phyloP scores from a whole-genome alignment of 2,113 vertebrate species.

The Alligator sinensis region DNA sequence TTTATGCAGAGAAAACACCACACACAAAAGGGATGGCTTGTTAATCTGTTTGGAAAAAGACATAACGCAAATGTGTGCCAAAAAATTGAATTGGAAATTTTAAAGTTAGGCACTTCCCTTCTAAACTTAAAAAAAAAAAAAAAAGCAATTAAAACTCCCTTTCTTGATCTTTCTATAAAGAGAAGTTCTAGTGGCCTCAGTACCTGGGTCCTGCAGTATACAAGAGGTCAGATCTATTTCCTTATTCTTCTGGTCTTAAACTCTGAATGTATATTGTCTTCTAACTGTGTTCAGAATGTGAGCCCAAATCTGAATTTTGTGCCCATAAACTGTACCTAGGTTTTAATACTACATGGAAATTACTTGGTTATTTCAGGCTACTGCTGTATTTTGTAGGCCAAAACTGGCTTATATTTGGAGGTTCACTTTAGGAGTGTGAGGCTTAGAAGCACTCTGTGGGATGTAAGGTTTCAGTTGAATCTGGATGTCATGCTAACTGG shows the following conservation, averaged over 20 bases:
- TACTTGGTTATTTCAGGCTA: background rate
- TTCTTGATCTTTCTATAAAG: too few relatives aligned
- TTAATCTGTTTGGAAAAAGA: too few relatives aligned
- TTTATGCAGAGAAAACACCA: too few relatives aligned
- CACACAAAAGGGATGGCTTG: too few relatives aligned
- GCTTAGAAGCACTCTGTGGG: background rate
- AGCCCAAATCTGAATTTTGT: background rate
- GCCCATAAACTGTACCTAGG: background rate
- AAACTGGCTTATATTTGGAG: background rate
- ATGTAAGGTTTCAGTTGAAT: background rate
- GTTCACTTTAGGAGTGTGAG: background rate
- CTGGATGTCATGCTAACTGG: background rate
- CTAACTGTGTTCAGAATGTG: background rate
- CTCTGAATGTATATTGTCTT: background rate
- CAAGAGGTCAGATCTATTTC: background rate
- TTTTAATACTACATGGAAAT: background rate
- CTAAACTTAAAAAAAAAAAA: too few relatives aligned
- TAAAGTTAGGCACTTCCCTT: too few relatives aligned
- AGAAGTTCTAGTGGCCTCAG: background rate
- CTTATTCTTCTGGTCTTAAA: background rate
- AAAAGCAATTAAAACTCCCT: too few relatives aligned
- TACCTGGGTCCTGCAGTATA: background rate
- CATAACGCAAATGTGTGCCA: too few relatives aligned
- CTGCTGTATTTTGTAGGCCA: background rate
- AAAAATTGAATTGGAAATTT: too few relatives aligned